These are phyloP conservation scores for Drosophila chauvacae DNA, from an alignment of 1,140 invertebrate species.

Conservation along the genomic window DNA sequence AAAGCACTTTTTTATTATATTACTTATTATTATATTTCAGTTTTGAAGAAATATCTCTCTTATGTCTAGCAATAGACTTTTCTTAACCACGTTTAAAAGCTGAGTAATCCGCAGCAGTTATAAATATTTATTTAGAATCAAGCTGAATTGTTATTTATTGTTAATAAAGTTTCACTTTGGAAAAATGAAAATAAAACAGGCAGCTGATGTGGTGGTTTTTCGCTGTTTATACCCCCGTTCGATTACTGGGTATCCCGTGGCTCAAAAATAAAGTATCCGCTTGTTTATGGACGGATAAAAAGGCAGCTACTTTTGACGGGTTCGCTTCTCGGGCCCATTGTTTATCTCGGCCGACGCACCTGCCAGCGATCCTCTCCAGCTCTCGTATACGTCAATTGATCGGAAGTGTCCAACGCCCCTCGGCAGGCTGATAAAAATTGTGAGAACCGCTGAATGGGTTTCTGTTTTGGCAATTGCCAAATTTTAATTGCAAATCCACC, in stretches of 20 bases:
- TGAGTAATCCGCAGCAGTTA: background rate
- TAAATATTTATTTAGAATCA: slow-evolving; percentile 3
- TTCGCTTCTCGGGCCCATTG: slow-evolving; percentile 30
- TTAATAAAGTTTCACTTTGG: background rate
- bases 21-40: too few relatives aligned
- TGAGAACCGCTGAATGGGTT: slow-evolving; percentile 56
- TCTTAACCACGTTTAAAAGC: background rate
- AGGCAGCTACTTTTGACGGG: slow-evolving; percentile 29
- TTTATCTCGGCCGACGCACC: slow-evolving; percentile 65
- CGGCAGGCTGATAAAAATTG: slow-evolving; percentile 61
- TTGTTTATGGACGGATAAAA: slow-evolving; percentile 37
- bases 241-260: slow-evolving; percentile 25
- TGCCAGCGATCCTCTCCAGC: slow-evolving; percentile 39
- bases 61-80: too few relatives aligned
- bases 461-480: slow-evolving; percentile 50
- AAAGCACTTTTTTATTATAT: too few relatives aligned
- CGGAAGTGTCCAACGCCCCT: slow-evolving; percentile 72
- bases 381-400: slow-evolving; percentile 70
- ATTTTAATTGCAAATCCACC: slow-evolving; percentile 76
- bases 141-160: slow-evolving; percentile 6
- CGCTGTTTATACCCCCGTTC: background rate
- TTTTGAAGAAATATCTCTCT: background rate
- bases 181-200: too few relatives aligned
- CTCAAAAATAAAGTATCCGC: slow-evolving; percentile 34
- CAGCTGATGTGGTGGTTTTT: background rate